These are phyloP conservation scores for Ectemnius continuus DNA, from an alignment of 2,888 invertebrate species.

Conservation along the genomic window DNA sequence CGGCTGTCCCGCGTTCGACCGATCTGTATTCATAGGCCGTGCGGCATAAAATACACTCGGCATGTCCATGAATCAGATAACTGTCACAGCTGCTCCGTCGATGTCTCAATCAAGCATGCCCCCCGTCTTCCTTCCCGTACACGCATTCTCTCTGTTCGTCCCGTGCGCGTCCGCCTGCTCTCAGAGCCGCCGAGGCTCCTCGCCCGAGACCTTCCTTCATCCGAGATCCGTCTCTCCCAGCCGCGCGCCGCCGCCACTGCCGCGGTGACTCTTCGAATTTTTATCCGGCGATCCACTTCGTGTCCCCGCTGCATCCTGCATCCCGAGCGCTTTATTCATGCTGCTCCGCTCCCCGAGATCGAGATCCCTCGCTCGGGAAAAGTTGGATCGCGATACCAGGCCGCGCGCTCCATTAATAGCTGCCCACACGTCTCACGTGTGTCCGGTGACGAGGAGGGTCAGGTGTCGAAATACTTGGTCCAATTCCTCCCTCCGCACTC, in stretches of 20 bases:
- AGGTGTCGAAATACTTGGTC: conserved; percentile 5
- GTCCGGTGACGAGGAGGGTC: background rate
- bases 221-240: background rate
- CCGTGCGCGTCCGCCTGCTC: conserved; percentile 51
- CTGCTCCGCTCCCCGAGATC: background rate
- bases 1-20: conserved; percentile 64
- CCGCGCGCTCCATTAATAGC: conserved; percentile 1
- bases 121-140: conserved; percentile 51
- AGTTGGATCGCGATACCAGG: background rate
- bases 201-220: background rate
- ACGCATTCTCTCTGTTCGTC: conserved; percentile 31
- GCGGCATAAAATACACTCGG: conserved; percentile 78
- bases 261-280: conserved; percentile 4
- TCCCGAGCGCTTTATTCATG: conserved; percentile 5
- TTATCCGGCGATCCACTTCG: background rate
- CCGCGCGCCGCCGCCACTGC: background rate
- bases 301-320: background rate
- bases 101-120: conserved; percentile 75
- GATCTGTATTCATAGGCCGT: conserved; percentile 78
- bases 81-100: conserved; percentile 76
- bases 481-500: background rate
- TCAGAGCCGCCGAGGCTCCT: conserved; percentile 17
- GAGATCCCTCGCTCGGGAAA: conserved; percentile 1
- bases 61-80: conserved; percentile 79
- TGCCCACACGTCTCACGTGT: background rate